phyloP scores from a whole-genome alignment of 2,888 invertebrate species.

The Amphipyra berbera region DNA sequence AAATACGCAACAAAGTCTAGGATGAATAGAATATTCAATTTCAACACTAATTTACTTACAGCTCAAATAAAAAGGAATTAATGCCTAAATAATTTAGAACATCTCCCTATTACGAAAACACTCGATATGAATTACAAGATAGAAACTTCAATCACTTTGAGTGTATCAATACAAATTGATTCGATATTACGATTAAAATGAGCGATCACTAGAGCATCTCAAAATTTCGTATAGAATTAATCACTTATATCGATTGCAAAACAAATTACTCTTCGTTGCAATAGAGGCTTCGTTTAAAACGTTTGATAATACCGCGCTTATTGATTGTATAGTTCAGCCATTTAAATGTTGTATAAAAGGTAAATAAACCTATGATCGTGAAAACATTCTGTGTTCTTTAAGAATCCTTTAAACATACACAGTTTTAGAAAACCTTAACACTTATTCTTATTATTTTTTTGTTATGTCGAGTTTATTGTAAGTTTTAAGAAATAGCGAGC shows the following conservation, averaged over 20 bases:
- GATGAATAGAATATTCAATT: not conserved
- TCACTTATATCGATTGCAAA: conserved; percentile 40
- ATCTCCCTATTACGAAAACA: conserved; percentile 28
- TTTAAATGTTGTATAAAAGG: too few species aligned
- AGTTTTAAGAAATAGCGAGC: too few species aligned
- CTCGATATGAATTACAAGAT: conserved; percentile 21
- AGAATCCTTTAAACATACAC: too few species aligned
- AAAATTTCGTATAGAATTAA: conserved; percentile 45
- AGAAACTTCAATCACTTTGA: conserved; percentile 33
- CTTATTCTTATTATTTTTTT: too few species aligned
- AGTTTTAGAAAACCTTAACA: too few species aligned
- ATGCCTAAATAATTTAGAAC: conserved; percentile 32
- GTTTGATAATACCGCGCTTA: too few species aligned
- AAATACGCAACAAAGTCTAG: not conserved
- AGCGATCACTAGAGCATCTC: conserved; percentile 34
- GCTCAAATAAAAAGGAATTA: not conserved
- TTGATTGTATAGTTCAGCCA: too few species aligned
- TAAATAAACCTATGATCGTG: too few species aligned
- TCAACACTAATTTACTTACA: conserved; percentile 8
- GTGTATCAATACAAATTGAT: conserved; percentile 31
- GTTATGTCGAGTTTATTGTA: too few species aligned
- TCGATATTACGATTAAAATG: conserved; percentile 32
- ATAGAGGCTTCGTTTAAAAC: not conserved
- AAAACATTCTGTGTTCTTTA: too few species aligned
- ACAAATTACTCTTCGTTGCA: conserved; percentile 26